Evolutionary conservation across 92 coral and sea anemone species (phyloP).

Genomic region (Micromussa lordhowensis): DNA sequence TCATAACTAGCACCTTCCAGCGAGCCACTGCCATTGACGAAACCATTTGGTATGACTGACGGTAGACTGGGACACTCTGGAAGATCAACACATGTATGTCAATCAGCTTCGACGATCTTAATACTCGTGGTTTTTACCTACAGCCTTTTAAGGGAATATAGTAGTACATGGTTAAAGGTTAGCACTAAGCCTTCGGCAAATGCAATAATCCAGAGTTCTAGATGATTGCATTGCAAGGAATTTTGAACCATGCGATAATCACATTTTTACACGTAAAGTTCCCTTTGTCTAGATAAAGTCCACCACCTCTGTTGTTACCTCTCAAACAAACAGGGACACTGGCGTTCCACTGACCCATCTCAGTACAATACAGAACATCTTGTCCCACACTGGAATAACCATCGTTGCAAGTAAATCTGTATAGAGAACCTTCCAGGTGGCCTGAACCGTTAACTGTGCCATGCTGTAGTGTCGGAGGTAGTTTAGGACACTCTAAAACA

Average conservation of each 20-base stretch:
- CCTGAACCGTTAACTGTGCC: slow-evolving; percentile 21
- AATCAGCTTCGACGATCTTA: too few species aligned
- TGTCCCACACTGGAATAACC: slow-evolving; percentile 26
- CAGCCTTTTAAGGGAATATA: too few species aligned
- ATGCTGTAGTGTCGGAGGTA: slow-evolving; percentile 7
- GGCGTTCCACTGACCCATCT: slow-evolving; percentile 35
- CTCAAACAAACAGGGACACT: slow-evolving; percentile 28
- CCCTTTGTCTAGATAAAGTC: too few species aligned
- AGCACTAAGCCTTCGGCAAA: too few species aligned
- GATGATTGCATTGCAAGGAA: too few species aligned
- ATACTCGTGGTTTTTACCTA: too few species aligned
- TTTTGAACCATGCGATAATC: too few species aligned
- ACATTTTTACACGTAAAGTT: too few species aligned
- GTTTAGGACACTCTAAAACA: slow-evolving; percentile 12
- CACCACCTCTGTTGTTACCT: slow-evolving; percentile 1
- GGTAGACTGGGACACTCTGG: slow-evolving; percentile 38
- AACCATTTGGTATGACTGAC: neutral
- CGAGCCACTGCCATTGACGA: slow-evolving; percentile 36
- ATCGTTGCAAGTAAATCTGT: slow-evolving; percentile 25
- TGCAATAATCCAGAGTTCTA: too few species aligned
- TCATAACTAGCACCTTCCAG: slow-evolving; percentile 17
- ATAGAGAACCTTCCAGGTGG: slow-evolving; percentile 6
- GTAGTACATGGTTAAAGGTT: too few species aligned
- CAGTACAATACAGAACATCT: slow-evolving; percentile 21
- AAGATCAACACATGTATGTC: neutral